phyloP scores from a whole-genome alignment of 1,140 invertebrate species.

The Tetramorium simillimum region DNA sequence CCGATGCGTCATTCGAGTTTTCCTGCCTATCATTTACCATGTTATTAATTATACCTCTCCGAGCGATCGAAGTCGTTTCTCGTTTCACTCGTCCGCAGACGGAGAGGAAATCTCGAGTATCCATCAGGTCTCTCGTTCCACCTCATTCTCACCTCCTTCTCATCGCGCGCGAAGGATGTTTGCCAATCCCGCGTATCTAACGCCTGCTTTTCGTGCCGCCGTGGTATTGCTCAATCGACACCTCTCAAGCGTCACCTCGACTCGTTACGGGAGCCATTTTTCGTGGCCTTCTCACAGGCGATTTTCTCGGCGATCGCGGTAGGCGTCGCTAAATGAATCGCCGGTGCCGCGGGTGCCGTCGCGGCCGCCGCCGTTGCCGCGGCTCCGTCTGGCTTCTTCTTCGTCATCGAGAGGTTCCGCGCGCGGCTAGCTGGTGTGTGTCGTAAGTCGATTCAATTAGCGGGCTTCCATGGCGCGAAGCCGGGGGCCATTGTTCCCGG shows the following conservation, averaged over 20 bases:
- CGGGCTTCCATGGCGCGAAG: conserved; percentile 79
- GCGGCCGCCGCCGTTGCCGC: not conserved
- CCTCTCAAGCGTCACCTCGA: not conserved
- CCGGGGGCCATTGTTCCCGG: conserved; percentile 81
- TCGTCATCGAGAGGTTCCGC: conserved; percentile 40
- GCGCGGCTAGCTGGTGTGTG: conserved; percentile 58
- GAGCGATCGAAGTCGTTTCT: not conserved
- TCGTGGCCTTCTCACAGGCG: conserved; percentile 29
- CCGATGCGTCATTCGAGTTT: not conserved
- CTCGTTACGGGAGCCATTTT: conserved; percentile 26
- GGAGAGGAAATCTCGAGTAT: not conserved
- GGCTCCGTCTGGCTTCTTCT: conserved; percentile 53
- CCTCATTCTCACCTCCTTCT: not conserved
- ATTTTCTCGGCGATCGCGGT: conserved; percentile 43
- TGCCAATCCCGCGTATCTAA: conserved; percentile 14
- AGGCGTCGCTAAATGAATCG: conserved; percentile 22
- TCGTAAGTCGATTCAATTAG: conserved; percentile 83
- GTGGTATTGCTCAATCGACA: conserved; percentile 38
- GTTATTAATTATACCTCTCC: not conserved
- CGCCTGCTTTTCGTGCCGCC: conserved; percentile 11
- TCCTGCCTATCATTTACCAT: not conserved
- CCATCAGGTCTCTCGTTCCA: not conserved
- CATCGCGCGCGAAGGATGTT: conserved; percentile 32
- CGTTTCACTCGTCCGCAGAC: not conserved
- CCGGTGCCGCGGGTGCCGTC: not conserved